Evolutionary conservation across 1,140 invertebrate genomes (phyloP), one percentile per base, ranked within the genome.

Genomic region (Diorhabda carinulata): DNA sequence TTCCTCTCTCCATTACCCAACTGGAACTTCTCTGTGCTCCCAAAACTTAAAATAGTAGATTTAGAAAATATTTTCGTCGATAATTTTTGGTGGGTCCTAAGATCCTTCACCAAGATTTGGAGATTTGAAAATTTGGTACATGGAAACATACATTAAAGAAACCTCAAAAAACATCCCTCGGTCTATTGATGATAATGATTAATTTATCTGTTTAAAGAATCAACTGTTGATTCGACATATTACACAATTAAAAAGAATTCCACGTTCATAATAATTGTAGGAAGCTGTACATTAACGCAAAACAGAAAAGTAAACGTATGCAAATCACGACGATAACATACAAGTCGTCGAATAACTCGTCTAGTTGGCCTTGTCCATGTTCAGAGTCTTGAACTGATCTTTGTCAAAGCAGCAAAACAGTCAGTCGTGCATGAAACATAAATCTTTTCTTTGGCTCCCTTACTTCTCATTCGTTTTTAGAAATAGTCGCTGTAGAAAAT

Each of bases 311-410:
- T 25, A 69, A 43, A 40, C 56, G 64, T 69, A 69, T 69, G 68
- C 57, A 69, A 69, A 69, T 69, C 43, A 69, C 25, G 56, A 52
- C 56, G 64, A 61, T 69, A 64, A 63, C 68, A 63, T 10, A 57
- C 43, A 58, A 56, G 52, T 64, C 61, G 25, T 25, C 25, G 57
- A 69, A 63, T 60, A 60, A 65, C 62, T 64, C 62, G 62, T 64
- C 69, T 67, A 70, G 69, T 67, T 66, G 69, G 64, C 69, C 69
- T 70, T 70, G 69, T 61, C 64, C 65, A 66, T 70, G 64, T 62
- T 44, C 69, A 67, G 66, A 61, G 42, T 68, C 66, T 68, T 68
- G 66, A 66, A 66, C 64, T 66, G 64, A 68, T 52, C 66, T 44
- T 68, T 68, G 66, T 62, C 66, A 68, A 68, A 45, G 10, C 45